phyloP scores from a whole-genome alignment of 2,888 invertebrate genomes.

The Vanessa cardui region DNA sequence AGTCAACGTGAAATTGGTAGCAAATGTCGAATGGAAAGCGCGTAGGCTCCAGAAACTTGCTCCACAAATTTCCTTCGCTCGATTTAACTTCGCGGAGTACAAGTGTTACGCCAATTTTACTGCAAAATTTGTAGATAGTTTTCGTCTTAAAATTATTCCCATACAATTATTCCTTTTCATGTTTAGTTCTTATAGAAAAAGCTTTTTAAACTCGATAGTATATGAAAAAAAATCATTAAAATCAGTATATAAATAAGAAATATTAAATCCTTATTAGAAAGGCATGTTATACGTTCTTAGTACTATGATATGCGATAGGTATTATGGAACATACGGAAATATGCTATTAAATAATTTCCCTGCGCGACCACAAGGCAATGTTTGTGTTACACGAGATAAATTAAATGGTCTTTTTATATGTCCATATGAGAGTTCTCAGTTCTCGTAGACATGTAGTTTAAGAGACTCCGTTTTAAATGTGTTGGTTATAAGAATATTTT shows the following conservation, averaged over 20 bases:
- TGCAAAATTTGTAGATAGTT: background rate
- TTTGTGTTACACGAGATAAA: slow-evolving; percentile 34
- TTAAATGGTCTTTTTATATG: slow-evolving; percentile 12
- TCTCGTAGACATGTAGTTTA: background rate
- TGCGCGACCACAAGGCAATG: slow-evolving; percentile 33
- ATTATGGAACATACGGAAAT: slow-evolving; percentile 34
- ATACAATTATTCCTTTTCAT: too few relatives aligned
- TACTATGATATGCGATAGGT: slow-evolving; percentile 18
- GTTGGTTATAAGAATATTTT: too few relatives aligned
- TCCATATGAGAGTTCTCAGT: slow-evolving; percentile 5
- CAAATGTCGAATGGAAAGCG: slow-evolving; percentile 3
- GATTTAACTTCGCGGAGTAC: slow-evolving; percentile 29
- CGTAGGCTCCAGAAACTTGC: slow-evolving; percentile 16
- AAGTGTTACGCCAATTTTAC: slow-evolving; percentile 23
- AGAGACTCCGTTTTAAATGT: background rate
- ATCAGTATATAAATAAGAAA: background rate
- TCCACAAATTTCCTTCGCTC: slow-evolving; percentile 20
- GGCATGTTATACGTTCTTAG: slow-evolving; percentile 3
- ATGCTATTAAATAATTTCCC: slow-evolving; percentile 37
- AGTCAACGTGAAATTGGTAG: slow-evolving; percentile 23
- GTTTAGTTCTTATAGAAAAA: too few relatives aligned
- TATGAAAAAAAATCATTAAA: too few relatives aligned
- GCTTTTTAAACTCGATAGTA: too few relatives aligned
- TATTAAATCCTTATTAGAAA: background rate
- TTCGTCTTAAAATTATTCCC: background rate